phyloP scores from a whole-genome alignment of 2,797 vertebrate species.

The Limnodromus scolopaceus region DNA sequence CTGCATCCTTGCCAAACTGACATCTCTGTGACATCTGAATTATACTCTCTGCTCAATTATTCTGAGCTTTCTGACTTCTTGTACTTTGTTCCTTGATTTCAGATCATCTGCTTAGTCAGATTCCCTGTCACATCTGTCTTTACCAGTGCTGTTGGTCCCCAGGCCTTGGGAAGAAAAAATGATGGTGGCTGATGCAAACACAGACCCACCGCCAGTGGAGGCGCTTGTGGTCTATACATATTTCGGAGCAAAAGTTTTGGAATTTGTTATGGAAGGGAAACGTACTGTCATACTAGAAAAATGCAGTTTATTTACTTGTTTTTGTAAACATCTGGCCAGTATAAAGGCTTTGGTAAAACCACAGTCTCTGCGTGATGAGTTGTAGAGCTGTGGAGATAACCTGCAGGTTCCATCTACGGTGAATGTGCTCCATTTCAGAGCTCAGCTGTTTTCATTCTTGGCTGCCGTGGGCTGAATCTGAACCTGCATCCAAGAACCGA shows the following conservation, averaged over 20 bases:
- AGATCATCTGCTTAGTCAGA: not conserved
- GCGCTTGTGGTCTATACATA: not conserved
- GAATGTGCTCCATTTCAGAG: not conserved
- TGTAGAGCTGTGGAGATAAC: not conserved
- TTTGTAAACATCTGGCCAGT: not conserved
- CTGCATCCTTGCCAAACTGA: not conserved
- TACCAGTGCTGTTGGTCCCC: not conserved
- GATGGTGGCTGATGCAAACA: not conserved
- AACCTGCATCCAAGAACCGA: not conserved
- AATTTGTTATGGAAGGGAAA: not conserved
- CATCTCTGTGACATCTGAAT: not conserved
- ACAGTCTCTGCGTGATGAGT: not conserved
- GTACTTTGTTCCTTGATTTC: not conserved
- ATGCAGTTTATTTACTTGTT: not conserved
- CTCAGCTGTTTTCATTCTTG: slow-evolving; percentile 33
- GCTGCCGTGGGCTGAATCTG: not conserved
- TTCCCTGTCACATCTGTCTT: not conserved
- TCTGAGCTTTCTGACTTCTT: not conserved
- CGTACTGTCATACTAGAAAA: not conserved
- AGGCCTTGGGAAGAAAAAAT: not conserved
- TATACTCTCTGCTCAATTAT: not conserved
- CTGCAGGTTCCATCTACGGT: not conserved
- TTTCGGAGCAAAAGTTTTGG: not conserved
- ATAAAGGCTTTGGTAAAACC: not conserved
- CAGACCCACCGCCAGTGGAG: not conserved